Evolutionary conservation across 2,113 vertebrate species (phyloP).

Genomic region (Pangasianodon hypophthalmus): DNA sequence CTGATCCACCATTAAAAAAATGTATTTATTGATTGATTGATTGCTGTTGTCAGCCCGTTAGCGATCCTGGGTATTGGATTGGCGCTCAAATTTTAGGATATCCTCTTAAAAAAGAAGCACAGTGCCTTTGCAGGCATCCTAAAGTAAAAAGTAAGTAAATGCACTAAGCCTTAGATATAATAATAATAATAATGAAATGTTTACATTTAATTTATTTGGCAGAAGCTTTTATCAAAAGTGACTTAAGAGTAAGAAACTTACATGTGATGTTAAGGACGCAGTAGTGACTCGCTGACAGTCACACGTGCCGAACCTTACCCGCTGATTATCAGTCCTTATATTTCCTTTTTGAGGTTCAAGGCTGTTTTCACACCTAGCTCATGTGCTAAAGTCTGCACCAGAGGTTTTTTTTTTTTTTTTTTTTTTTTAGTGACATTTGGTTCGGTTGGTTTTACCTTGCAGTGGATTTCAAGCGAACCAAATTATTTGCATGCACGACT

Average conservation of each 20-base stretch:
- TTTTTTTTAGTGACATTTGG: not conserved
- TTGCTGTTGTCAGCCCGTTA: not conserved
- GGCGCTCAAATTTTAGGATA: not conserved
- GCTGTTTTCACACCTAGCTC: not conserved
- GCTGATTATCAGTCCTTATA: not conserved
- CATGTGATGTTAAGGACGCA: not conserved
- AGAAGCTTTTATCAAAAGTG: not conserved
- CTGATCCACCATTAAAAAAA: not conserved
- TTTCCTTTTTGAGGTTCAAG: not conserved
- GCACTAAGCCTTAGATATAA: not conserved
- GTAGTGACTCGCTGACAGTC: not conserved
- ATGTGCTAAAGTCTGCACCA: not conserved
- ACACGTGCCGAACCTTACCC: not conserved
- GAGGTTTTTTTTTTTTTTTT: not conserved
- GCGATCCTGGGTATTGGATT: not conserved
- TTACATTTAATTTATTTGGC: not conserved
- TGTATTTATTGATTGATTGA: not conserved
- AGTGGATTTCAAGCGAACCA: not conserved
- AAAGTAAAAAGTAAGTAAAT: not conserved
- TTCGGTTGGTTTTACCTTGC: not conserved
- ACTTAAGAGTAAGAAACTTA: not conserved
- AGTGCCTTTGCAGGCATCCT: not conserved
- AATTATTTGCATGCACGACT: not conserved
- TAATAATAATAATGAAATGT: no score
- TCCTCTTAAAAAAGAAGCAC: not conserved